Evolutionary conservation across 2,113 vertebrate genomes (phyloP).

Genomic region (Charadrius vociferus): DNA sequence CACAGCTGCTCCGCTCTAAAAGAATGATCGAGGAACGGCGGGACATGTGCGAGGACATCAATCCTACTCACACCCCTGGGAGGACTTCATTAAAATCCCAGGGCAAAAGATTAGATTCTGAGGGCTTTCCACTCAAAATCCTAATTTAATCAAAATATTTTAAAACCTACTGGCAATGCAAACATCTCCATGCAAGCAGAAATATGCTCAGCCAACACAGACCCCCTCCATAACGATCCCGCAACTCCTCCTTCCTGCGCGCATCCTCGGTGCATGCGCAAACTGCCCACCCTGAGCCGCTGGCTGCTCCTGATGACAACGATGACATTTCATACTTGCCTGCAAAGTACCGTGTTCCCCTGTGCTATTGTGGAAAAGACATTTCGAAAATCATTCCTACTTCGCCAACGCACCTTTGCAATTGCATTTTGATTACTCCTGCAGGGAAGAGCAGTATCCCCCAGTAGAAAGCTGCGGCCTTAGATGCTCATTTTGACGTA

Average conservation of each 20-base stretch:
- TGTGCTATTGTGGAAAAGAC: background rate
- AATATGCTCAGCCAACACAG: background rate
- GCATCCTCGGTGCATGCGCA: accelerated
- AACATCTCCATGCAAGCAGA: background rate
- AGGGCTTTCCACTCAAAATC: conserved; percentile 5
- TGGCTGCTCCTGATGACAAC: background rate
- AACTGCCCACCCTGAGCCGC: accelerated
- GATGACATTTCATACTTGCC: background rate
- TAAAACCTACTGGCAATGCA: background rate
- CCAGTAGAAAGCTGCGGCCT: background rate
- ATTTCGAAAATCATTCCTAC: background rate
- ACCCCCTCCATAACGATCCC: background rate
- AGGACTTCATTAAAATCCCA: conserved; percentile 42
- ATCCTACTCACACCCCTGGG: conserved; percentile 45
- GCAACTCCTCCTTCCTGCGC: accelerated
- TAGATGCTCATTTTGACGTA: background rate
- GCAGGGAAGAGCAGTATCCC: background rate
- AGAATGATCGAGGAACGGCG: accelerated
- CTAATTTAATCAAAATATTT: conserved; percentile 34
- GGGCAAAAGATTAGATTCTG: background rate
- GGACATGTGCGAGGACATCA: conserved; percentile 25
- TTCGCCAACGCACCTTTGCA: background rate
- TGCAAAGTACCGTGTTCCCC: background rate
- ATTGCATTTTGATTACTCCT: background rate
- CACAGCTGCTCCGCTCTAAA: conserved; percentile 44